A percentile compares a stretch with the other conserved stretches of the same genome.
Evolutionary conservation across 2,797 vertebrate genomes (phyloP).

Genomic region (Xenops minutus): DNA sequence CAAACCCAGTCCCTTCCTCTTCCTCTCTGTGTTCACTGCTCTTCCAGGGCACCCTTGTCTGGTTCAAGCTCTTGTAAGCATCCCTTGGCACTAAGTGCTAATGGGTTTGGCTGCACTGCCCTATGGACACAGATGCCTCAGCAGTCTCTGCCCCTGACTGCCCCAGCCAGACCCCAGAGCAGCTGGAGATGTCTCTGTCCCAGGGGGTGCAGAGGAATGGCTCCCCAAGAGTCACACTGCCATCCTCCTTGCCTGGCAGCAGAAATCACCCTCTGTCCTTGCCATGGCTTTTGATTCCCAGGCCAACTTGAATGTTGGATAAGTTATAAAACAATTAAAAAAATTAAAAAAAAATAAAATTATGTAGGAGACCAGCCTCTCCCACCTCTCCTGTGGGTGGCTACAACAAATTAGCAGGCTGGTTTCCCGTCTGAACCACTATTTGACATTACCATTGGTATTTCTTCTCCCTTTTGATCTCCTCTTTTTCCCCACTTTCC

Average conservation of each 20-base stretch:
- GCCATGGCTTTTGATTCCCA: not conserved
- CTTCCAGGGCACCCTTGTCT: not conserved
- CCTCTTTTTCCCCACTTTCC: not conserved
- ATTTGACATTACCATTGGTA: not conserved
- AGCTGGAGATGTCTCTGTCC: rapidly evolving
- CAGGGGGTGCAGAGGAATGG: not conserved
- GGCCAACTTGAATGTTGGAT: not conserved
- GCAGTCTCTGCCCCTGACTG: not conserved
- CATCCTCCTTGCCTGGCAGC: not conserved
- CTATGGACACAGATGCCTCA: rapidly evolving
- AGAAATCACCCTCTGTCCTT: not conserved
- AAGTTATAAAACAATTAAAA: not conserved
- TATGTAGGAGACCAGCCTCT: not conserved
- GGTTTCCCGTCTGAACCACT: not conserved
- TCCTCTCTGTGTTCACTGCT: not conserved
- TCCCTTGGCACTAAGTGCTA: rapidly evolving
- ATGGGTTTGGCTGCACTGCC: not conserved
- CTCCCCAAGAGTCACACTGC: not conserved
- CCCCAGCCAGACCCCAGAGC: not conserved
- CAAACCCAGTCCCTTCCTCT: not conserved
- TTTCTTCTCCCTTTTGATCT: not conserved
- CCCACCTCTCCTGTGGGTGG: not conserved
- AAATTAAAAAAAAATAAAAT: not conserved
- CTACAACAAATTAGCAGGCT: not conserved
- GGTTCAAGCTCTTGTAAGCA: not conserved